Conservation (phyloP, 2,113 vertebrate species). For the Engraulis encrasicolus region DNA sequence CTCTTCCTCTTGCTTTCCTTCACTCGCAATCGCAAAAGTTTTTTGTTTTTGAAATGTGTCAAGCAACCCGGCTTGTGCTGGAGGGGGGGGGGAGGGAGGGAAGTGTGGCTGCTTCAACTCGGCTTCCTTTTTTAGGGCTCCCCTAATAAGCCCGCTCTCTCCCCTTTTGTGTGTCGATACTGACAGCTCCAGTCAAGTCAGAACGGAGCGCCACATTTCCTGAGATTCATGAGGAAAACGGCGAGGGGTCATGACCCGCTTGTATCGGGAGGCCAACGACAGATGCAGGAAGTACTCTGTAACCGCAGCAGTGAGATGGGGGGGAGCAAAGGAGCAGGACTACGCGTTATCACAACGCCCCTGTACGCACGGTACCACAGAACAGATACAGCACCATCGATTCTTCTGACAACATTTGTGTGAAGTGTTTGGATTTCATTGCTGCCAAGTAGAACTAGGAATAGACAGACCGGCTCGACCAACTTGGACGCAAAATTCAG, state of each 20-base stretch:
- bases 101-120: neutral
- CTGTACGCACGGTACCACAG: neutral
- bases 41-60: neutral
- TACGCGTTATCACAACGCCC: neutral
- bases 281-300: neutral
- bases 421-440: too few relatives aligned
- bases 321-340: neutral
- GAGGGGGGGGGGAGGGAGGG: too few relatives aligned
- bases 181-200: neutral
- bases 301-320: neutral
- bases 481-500: too few relatives aligned
- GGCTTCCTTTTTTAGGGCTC: neutral
- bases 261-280: neutral
- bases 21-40: too few relatives aligned
- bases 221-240: neutral
- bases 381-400: too few relatives aligned
- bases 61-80: neutral
- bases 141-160: neutral
- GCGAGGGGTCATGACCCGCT: neutral
- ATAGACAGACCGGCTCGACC: too few relatives aligned
- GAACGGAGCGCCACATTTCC: neutral
- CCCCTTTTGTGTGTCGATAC: too few relatives aligned
- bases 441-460: too few relatives aligned
- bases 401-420: too few relatives aligned
- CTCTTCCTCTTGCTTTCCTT: too few relatives aligned